Percentiles rank a stretch among this genome's conserved stretches.
phyloP scores from a whole-genome alignment of 1,140 invertebrate genomes.

The Neuroterus valhalla region DNA sequence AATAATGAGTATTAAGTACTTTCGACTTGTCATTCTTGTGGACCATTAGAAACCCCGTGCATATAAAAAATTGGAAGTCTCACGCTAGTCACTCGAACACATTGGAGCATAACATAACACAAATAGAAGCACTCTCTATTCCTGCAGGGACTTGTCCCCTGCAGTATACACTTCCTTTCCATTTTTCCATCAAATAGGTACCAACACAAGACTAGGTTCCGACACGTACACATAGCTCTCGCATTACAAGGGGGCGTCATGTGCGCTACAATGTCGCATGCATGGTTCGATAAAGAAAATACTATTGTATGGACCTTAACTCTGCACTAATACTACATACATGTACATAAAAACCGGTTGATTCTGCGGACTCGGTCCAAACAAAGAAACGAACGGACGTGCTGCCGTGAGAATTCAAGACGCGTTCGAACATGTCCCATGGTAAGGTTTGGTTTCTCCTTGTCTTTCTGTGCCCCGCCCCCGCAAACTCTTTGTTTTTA shows the following conservation, averaged over 20 bases:
- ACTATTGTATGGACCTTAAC: slow-evolving; percentile 15
- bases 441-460: slow-evolving; percentile 16
- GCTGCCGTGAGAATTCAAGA: slow-evolving; percentile 25
- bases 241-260: slow-evolving; percentile 51
- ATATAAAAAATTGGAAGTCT: not conserved
- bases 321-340: slow-evolving; percentile 24
- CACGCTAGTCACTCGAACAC: not conserved
- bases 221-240: not conserved
- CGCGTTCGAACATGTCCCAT: slow-evolving; percentile 5
- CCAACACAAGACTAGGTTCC: not conserved
- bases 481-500: not conserved
- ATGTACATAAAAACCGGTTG: slow-evolving; percentile 23
- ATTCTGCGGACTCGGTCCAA: slow-evolving; percentile 12
- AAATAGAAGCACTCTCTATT: not conserved
- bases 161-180: not conserved
- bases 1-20: too few species aligned
- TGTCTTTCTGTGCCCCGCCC: not conserved
- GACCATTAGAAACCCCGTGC: not conserved
- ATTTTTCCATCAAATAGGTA: not conserved
- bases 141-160: not conserved
- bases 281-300: slow-evolving; percentile 20
- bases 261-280: slow-evolving; percentile 42
- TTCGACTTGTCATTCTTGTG: too few species aligned
- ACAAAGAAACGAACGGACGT: slow-evolving; percentile 21
- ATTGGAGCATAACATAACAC: not conserved